A percentile compares a stretch with the other conserved stretches of the same genome.
These are phyloP conservation scores for Agrotis segetum DNA, from an alignment of 2,888 invertebrate species.

Conservation along the genomic window DNA sequence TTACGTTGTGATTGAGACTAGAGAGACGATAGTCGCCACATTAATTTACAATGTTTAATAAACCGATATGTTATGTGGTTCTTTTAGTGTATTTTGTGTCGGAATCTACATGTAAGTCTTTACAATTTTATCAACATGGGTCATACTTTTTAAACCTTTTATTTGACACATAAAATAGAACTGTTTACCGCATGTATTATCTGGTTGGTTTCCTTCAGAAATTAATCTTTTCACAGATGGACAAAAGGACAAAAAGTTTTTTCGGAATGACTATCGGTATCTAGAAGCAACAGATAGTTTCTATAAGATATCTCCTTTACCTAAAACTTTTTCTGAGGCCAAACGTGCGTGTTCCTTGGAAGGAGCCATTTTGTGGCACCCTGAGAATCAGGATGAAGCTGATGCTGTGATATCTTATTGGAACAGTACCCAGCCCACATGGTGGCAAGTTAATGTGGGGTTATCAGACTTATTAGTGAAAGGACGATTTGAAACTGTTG, in stretches of 20 bases:
- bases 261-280: conserved; percentile 40
- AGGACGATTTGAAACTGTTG: conserved; percentile 25
- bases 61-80: background rate
- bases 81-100: conserved; percentile 5
- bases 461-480: conserved; percentile 17
- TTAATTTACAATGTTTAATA: conserved; percentile 13
- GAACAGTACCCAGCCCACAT: conserved; percentile 36
- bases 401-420: conserved; percentile 35
- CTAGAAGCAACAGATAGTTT: conserved; percentile 32
- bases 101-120: conserved; percentile 17
- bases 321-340: conserved; percentile 27
- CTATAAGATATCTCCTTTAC: conserved; percentile 20
- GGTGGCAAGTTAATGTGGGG: conserved; percentile 13
- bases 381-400: conserved; percentile 26
- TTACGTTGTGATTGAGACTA: background rate
- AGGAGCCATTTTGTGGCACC: conserved; percentile 36
- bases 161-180: too few species aligned
- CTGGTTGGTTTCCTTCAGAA: too few species aligned
- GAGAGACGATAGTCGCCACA: background rate
- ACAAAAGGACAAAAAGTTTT: conserved; percentile 27
- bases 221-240: conserved; percentile 10
- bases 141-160: too few species aligned
- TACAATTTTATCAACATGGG: too few species aligned
- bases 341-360: conserved; percentile 37
- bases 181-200: too few species aligned